These are phyloP conservation scores for Lutjanus argentimaculatus DNA, from an alignment of 2,797 vertebrate species.

Conservation along the genomic window DNA sequence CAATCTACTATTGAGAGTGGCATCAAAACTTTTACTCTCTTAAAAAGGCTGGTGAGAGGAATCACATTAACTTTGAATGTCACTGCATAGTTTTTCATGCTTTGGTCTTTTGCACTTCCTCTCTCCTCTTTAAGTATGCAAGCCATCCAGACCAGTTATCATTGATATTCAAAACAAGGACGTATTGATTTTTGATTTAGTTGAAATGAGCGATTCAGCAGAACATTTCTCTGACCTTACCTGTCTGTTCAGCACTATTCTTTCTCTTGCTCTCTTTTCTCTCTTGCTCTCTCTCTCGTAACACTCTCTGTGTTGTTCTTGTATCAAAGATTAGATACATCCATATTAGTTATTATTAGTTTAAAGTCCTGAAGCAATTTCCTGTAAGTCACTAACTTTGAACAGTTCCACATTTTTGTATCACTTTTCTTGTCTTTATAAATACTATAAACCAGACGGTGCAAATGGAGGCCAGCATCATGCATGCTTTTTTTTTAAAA, in stretches of 20 bases:
- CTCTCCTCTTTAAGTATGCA: constrained; percentile 57
- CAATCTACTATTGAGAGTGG: background rate
- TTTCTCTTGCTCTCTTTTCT: constrained; percentile 1
- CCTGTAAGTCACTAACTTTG: background rate
- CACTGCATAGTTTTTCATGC: constrained; percentile 49
- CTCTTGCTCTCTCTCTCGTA: no score
- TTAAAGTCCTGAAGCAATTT: background rate
- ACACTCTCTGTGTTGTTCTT: background rate
- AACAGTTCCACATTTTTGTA: background rate
- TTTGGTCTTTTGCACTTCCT: constrained; percentile 33
- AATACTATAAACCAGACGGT: background rate
- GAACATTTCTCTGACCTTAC: constrained; percentile 69
- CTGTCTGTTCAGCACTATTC: constrained; percentile 58
- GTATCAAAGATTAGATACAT: constrained; percentile 16
- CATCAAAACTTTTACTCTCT: background rate
- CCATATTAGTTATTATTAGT: background rate
- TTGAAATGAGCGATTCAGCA: constrained; percentile 73
- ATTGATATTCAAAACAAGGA: constrained; percentile 78
- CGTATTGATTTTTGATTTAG: constrained; percentile 79
- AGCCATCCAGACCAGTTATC: constrained; percentile 57
- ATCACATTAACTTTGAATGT: constrained; percentile 48
- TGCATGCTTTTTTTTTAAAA: background rate
- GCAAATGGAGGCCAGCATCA: background rate
- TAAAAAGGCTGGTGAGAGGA: background rate
- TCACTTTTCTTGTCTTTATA: background rate